Percentiles rank a stretch among this genome's conserved stretches.
Conservation (phyloP, 2,888 invertebrate species). For the Monoplex corrugatus region DNA sequence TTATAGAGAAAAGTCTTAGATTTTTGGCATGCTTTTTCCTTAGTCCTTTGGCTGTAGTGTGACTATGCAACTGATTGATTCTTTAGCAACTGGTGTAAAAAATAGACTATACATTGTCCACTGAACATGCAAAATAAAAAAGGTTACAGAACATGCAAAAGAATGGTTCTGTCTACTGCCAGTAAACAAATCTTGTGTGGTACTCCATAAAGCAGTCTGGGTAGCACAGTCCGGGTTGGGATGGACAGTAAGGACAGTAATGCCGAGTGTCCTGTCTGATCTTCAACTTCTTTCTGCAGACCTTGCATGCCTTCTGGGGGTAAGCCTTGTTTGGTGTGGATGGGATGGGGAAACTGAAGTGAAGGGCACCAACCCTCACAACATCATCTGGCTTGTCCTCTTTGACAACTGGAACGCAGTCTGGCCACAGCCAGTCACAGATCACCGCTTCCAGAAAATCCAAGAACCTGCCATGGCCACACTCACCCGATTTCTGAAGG, state of each 20-base stretch:
- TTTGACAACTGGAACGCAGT: neutral
- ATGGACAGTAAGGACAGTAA: conserved; percentile 2
- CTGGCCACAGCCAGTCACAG: neutral
- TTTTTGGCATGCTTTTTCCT: too few relatives aligned
- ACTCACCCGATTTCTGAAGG: conserved; percentile 5
- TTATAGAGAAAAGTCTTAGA: too few relatives aligned
- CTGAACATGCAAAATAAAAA: too few relatives aligned
- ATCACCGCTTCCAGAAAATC: neutral
- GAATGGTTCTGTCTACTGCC: neutral
- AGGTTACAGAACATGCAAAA: too few relatives aligned
- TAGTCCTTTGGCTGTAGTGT: too few relatives aligned
- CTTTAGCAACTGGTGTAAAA: too few relatives aligned
- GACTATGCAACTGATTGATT: too few relatives aligned
- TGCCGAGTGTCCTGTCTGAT: neutral
- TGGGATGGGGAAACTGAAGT: conserved; percentile 33
- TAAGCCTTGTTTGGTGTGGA: neutral
- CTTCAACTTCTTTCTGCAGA: conserved; percentile 5
- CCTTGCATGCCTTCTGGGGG: neutral
- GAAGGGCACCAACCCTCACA: neutral
- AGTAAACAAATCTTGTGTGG: conserved; percentile 4
- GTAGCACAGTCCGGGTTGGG: conserved; percentile 11
- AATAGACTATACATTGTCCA: too few relatives aligned
- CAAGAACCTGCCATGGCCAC: neutral
- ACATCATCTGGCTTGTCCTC: neutral
- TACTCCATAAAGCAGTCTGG: conserved; percentile 20